These are phyloP conservation scores for Merodon equestris DNA, from an alignment of 2,888 invertebrate genomes.

Conservation along the genomic window DNA sequence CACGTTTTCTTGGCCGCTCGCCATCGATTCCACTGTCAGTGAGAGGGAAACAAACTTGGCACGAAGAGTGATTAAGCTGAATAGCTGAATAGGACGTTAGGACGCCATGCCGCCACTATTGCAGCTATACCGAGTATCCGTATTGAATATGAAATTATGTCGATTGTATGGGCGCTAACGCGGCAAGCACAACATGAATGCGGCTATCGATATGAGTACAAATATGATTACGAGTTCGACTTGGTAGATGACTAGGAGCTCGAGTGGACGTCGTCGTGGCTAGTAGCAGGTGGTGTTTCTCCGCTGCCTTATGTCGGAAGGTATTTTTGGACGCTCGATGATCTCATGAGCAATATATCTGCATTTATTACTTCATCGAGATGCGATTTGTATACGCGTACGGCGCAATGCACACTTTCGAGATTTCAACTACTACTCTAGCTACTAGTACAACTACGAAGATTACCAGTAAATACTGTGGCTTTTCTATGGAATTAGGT, in stretches of 20 bases:
- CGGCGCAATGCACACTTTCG: too few relatives aligned
- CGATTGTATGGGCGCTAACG: constrained; percentile 41
- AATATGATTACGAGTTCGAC: too few relatives aligned
- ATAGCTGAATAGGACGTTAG: constrained; percentile 50
- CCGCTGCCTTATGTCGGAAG: constrained; percentile 14
- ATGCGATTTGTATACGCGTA: too few relatives aligned
- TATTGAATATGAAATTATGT: constrained; percentile 44
- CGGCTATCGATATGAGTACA: too few relatives aligned
- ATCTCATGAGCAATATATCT: constrained; percentile 21
- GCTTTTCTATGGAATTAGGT: constrained; percentile 25
- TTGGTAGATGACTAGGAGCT: too few relatives aligned
- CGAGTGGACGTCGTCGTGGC: too few relatives aligned
- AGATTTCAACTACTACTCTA: too few relatives aligned
- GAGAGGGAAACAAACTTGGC: constrained; percentile 37
- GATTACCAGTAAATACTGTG: too few relatives aligned
- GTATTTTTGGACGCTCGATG: constrained; percentile 46
- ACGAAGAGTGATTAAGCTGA: constrained; percentile 35
- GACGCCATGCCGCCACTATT: neutral
- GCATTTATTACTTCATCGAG: constrained; percentile 1
- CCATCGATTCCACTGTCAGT: constrained; percentile 9
- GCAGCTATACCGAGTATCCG: neutral
- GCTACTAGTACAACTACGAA: too few relatives aligned
- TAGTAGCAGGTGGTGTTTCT: constrained; percentile 43
- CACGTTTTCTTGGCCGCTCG: neutral
- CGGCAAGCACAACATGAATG: neutral